Percentiles rank a stretch among this genome's conserved stretches.
Conservation (phyloP, 2,888 invertebrate genomes). For the Gisinianus flammeolus region DNA sequence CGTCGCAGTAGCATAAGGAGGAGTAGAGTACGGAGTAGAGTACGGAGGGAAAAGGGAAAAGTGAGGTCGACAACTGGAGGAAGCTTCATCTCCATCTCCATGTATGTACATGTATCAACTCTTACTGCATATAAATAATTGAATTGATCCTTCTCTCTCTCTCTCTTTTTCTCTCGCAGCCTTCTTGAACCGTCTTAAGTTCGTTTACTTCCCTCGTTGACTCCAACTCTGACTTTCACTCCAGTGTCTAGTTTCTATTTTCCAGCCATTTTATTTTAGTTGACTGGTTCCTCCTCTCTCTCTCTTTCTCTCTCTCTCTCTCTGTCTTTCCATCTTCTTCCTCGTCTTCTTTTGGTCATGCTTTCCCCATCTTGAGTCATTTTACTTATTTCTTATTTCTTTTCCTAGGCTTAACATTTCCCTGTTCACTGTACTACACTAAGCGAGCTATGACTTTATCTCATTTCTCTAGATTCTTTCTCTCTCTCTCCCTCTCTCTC, state of each 20-base stretch:
- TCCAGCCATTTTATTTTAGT: constrained; percentile 6
- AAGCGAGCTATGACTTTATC: not conserved
- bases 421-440: too few species aligned
- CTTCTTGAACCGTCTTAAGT: constrained; percentile 14
- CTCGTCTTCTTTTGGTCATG: too few species aligned
- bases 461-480: not conserved
- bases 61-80: not conserved
- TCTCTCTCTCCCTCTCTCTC: not conserved
- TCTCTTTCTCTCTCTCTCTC: not conserved
- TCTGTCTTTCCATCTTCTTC: not conserved
- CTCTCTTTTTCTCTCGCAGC: not conserved
- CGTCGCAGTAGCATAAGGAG: not conserved
- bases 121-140: constrained; percentile 24
- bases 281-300: not conserved
- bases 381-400: too few species aligned
- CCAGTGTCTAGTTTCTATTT: not conserved
- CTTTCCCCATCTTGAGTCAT: too few species aligned
- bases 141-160: constrained; percentile 31
- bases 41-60: not conserved
- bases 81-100: too few species aligned
- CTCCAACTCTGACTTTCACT: not conserved
- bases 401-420: too few species aligned
- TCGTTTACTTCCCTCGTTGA: constrained; percentile 15
- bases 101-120: not conserved
- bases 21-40: not conserved